Evolutionary conservation across 2,888 invertebrate species (phyloP), one percentile per base, ranked within the genome.

Genomic region (Saturnia pavonia): DNA sequence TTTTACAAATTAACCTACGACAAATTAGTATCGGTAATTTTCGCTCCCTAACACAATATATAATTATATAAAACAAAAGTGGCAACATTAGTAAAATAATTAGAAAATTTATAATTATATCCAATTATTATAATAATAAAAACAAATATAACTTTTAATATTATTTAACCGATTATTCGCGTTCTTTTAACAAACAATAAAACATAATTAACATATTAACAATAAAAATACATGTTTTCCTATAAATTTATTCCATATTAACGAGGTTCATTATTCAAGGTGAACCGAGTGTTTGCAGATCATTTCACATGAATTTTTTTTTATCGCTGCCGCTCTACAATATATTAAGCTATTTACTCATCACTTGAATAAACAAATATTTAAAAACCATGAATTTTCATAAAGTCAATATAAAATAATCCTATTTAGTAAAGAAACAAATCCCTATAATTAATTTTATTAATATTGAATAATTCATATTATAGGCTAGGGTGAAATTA

Each of bases 191-290:
- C 57, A 60, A 60, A 60, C 27, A 60, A 27, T 27, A 60, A 27
- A 27, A 60, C 27, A 60, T 60, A 60, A 60, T 60, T 27, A 60
- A 60, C 57, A 60, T 60, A 60, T 27, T 27, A 14, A 60, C 27
- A 60, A 60, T 51, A 7, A 25, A 25, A 60, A 60, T 60, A 60
- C 27, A 57, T 11, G 25, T 11, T 25, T 57, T 25, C 57, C 14
- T 60, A 60, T 25, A 6, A 60, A 60, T 60, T 60, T 27, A 60
- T 27, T 27, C 27, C 14, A 60, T 60, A 27, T 19, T 60, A 60
- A 60, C 57, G 25, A 27, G 14, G 25, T 60, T 27, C 11, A 60
- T 60, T 2, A 60, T 60, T 60, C 25, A 60, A 27, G 19, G 48
- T 51, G 1, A 60, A 60, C 12, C 8, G 8, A 51, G 54, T 54